Percentiles rank a stretch among this genome's conserved stretches.
Conservation (phyloP, 2,797 vertebrate genomes). For the Podargus strigoides region DNA sequence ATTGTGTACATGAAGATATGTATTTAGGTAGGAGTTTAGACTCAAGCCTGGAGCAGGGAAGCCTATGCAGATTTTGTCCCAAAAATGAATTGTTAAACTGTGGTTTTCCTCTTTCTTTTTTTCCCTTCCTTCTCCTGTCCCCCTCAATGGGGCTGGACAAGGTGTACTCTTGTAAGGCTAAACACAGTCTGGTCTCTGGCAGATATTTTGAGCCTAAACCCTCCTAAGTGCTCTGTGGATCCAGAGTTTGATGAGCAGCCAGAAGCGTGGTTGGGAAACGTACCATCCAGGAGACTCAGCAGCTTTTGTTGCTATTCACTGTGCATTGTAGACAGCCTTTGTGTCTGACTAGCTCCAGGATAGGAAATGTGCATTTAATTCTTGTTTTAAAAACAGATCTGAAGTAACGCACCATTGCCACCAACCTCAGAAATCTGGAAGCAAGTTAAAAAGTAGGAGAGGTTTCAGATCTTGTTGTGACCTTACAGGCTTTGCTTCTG, state of each 20-base stretch:
- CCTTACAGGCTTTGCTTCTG: not conserved
- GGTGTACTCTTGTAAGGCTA: not conserved
- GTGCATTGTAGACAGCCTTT: not conserved
- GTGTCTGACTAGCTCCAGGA: not conserved
- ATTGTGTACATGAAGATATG: accelerated
- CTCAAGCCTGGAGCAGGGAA: not conserved
- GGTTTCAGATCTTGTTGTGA: not conserved
- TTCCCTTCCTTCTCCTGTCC: accelerated
- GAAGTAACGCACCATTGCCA: not conserved
- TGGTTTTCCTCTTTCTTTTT: too few species aligned
- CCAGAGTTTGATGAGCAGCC: not conserved
- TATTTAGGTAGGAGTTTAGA: not conserved
- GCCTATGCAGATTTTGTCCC: not conserved
- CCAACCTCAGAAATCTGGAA: not conserved
- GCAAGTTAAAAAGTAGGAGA: not conserved
- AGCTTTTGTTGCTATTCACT: not conserved
- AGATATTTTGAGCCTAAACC: too few species aligned
- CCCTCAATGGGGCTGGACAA: not conserved
- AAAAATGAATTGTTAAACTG: not conserved
- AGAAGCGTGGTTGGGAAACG: accelerated
- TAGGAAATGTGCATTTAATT: not conserved
- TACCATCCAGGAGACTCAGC: not conserved
- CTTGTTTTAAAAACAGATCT: not conserved
- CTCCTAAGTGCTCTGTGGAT: not conserved
- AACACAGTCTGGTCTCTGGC: not conserved